Conservation (phyloP, 2,113 vertebrate genomes). For the Ramphastos sulfuratus region DNA sequence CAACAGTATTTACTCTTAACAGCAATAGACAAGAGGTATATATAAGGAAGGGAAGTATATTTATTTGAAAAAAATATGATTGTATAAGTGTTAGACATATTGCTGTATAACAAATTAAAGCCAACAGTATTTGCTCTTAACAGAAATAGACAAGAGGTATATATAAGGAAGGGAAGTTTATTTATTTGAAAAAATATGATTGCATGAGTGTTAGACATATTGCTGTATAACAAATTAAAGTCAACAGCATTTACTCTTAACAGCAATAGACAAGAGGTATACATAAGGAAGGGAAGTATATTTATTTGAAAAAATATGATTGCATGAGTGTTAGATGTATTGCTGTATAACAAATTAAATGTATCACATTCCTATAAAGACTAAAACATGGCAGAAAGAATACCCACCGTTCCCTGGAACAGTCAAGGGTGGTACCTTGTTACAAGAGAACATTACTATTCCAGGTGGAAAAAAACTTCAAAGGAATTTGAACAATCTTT, state of each 20-base stretch:
- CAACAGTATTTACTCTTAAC: background rate
- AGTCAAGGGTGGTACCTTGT: background rate
- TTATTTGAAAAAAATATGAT: background rate
- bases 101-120: background rate
- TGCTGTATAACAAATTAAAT: background rate
- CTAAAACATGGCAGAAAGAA: background rate
- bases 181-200: background rate
- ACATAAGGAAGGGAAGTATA: background rate
- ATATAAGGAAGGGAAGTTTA: background rate
- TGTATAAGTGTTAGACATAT: background rate
- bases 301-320: background rate
- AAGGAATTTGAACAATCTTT: background rate
- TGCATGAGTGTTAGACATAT: background rate
- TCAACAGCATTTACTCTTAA: background rate
- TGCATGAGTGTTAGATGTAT: background rate
- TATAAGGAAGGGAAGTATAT: background rate
- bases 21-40: background rate
- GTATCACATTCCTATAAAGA: background rate
- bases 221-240: background rate
- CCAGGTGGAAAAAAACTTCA: background rate
- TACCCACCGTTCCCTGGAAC: background rate
- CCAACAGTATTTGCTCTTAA: background rate
- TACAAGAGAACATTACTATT: background rate
- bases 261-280: background rate
- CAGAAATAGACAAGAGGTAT: background rate